phyloP scores from a whole-genome alignment of 2,113 vertebrate genomes.

The Girardinichthys multiradiatus region DNA sequence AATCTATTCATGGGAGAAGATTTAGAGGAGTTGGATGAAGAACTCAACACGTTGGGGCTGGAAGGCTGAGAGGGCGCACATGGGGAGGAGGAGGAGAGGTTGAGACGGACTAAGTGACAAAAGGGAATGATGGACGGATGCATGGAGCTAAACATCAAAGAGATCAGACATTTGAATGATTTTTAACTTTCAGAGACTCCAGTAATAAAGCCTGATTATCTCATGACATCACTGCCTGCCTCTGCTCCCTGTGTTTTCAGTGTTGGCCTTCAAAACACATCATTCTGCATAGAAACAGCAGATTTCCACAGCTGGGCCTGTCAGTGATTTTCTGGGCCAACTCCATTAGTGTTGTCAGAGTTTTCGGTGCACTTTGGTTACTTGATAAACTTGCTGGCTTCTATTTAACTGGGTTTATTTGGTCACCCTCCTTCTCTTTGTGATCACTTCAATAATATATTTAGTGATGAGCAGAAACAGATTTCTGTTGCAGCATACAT shows the following conservation, averaged over 20 bases:
- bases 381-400: background rate
- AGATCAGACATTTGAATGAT: constrained; percentile 58
- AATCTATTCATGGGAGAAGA: constrained; percentile 99
- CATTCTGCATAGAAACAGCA: background rate
- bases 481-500: too few species aligned
- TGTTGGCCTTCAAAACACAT: background rate
- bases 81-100: background rate
- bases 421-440: constrained; percentile 8
- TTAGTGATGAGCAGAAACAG: constrained; percentile 15
- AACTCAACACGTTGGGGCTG: constrained; percentile 92
- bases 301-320: too few species aligned
- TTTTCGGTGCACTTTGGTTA: constrained; percentile 2
- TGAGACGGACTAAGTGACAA: constrained; percentile 39
- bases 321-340: constrained; percentile 7
- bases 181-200: constrained; percentile 71
- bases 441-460: constrained; percentile 5
- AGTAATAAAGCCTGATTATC: constrained; percentile 68
- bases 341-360: background rate
- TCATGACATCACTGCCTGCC: constrained; percentile 61
- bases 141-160: constrained; percentile 61
- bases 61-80: constrained; percentile 86
- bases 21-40: constrained; percentile 97
- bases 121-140: constrained; percentile 49
- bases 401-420: background rate
- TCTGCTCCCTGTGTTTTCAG: constrained; percentile 42